Percentiles rank a stretch among this genome's conserved stretches.
phyloP scores from a whole-genome alignment of 2,797 vertebrate genomes.

The Coluber constrictor region DNA sequence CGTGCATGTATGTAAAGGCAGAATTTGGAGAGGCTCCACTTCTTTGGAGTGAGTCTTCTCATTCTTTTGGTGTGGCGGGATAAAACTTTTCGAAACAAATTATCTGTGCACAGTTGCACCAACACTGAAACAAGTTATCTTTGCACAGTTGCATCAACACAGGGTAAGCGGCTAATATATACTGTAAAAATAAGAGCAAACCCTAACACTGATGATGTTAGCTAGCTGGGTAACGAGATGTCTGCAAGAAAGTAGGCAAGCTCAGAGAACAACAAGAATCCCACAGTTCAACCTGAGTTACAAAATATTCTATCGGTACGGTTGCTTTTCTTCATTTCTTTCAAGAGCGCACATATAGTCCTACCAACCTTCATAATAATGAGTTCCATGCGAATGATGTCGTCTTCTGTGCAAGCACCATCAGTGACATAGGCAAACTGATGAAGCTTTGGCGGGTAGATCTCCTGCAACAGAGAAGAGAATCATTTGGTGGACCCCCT shows the following conservation, averaged over 20 bases:
- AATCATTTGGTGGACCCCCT: neutral
- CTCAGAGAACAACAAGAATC: too few relatives aligned
- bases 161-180: too few relatives aligned
- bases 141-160: too few relatives aligned
- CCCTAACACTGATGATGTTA: too few relatives aligned
- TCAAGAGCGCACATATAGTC: neutral
- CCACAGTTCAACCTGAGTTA: neutral
- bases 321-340: neutral
- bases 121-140: too few relatives aligned
- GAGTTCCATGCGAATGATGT: slow-evolving; percentile 93
- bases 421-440: slow-evolving; percentile 97
- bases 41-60: too few relatives aligned
- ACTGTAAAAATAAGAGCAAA: too few relatives aligned
- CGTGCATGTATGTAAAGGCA: neutral
- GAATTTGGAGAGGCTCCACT: neutral
- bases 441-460: slow-evolving; percentile 94
- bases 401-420: slow-evolving; percentile 91
- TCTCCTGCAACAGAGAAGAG: slow-evolving; percentile 77
- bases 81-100: too few relatives aligned
- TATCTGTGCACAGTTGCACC: neutral
- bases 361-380: slow-evolving; percentile 90
- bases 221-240: neutral
- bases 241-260: neutral
- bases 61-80: neutral
- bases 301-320: neutral